phyloP scores from a whole-genome alignment of 2,113 vertebrate genomes.

The Climacteris rufus region DNA sequence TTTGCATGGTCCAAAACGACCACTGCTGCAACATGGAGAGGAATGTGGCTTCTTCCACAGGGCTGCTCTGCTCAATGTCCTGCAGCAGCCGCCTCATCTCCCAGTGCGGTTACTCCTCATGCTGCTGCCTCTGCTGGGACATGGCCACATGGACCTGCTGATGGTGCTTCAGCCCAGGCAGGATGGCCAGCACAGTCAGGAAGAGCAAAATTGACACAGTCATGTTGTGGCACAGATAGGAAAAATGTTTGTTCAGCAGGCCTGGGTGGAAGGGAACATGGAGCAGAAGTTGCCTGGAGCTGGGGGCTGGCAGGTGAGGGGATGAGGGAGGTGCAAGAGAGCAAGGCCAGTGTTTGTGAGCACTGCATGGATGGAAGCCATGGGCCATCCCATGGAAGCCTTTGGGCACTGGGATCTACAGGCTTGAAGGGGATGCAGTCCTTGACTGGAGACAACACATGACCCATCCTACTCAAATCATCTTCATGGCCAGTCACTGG shows the following conservation, averaged over 20 bases:
- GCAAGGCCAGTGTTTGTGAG: not conserved
- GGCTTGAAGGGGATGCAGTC: not conserved
- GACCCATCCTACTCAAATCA: not conserved
- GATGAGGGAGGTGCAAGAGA: not conserved
- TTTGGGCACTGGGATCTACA: not conserved
- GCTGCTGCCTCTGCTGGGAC: not conserved
- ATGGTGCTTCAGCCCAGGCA: accelerated
- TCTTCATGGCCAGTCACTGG: not conserved
- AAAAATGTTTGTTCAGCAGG: not conserved
- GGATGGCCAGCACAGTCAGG: not conserved
- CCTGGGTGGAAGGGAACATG: not conserved
- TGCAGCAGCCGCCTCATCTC: not conserved
- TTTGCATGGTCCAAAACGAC: not conserved
- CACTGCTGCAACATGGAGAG: not conserved
- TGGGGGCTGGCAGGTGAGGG: accelerated
- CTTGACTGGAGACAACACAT: not conserved
- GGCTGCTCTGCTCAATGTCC: not conserved
- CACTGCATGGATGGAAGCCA: not conserved
- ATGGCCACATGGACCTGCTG: accelerated
- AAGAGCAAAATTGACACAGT: not conserved
- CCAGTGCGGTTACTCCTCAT: accelerated
- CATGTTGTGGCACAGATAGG: not conserved
- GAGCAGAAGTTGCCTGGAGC: not conserved
- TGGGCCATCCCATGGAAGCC: not conserved
- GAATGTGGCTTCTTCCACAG: not conserved